phyloP scores from a whole-genome alignment of 2,888 invertebrate genomes.

The Coelogynopora nodosa region DNA sequence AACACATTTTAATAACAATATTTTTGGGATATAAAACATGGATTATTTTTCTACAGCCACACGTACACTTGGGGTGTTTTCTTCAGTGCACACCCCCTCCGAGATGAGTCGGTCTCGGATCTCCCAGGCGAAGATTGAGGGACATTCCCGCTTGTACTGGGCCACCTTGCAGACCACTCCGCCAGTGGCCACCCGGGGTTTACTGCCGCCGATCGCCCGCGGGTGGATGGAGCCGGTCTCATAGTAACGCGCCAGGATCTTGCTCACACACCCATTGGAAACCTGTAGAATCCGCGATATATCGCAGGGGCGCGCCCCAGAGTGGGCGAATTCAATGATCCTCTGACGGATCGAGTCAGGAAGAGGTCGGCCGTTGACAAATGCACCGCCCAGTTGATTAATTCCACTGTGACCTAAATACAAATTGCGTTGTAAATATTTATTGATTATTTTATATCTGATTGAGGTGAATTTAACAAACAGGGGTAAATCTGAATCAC shows the following conservation, averaged over 20 bases:
- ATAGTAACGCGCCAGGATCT: conserved; percentile 46
- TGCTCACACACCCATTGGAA: conserved; percentile 44
- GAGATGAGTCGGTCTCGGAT: conserved; percentile 60
- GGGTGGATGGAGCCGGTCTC: conserved; percentile 58
- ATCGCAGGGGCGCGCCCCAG: conserved; percentile 47
- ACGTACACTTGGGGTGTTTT: conserved; percentile 60
- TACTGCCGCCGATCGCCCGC: conserved; percentile 61
- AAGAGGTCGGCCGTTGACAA: conserved; percentile 48
- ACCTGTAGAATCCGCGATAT: conserved; percentile 47
- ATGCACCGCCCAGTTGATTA: conserved; percentile 47
- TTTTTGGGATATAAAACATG: background rate
- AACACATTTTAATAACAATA: background rate
- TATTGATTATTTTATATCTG: too few relatives aligned
- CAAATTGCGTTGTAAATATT: too few relatives aligned
- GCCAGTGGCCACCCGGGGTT: conserved; percentile 61
- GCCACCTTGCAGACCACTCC: conserved; percentile 59
- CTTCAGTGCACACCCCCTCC: conserved; percentile 59
- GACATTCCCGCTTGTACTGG: conserved; percentile 60
- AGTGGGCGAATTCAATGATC: conserved; percentile 46
- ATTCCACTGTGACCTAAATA: conserved; percentile 47
- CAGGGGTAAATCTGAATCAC: too few relatives aligned
- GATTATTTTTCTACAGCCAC: too few relatives aligned
- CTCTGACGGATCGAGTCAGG: conserved; percentile 47
- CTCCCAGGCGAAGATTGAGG: conserved; percentile 63
- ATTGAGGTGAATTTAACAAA: too few relatives aligned